Evolutionary conservation across 2,888 invertebrate species (phyloP).

Genomic region (Plutella xylostella): DNA sequence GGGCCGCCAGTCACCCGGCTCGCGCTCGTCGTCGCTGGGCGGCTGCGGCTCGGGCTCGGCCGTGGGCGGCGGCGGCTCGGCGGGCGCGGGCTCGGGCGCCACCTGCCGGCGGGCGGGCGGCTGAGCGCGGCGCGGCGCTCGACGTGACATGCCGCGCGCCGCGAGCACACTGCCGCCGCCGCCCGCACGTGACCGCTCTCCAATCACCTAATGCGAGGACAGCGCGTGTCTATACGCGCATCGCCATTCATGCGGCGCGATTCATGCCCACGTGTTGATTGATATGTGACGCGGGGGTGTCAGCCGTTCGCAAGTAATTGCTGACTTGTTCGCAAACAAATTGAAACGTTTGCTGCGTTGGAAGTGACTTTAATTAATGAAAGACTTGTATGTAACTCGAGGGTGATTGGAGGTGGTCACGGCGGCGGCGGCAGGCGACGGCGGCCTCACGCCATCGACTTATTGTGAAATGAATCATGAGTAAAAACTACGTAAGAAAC

Average conservation of each 20-base stretch:
- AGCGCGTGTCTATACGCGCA: slow-evolving; percentile 25
- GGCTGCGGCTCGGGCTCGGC: slow-evolving; percentile 48
- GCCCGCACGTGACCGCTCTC: slow-evolving; percentile 26
- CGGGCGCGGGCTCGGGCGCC: slow-evolving; percentile 49
- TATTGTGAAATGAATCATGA: no score
- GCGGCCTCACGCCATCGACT: no score
- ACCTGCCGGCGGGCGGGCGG: slow-evolving; percentile 54
- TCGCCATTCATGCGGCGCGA: slow-evolving; percentile 35
- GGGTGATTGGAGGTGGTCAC: no score
- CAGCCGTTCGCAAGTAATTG: neutral
- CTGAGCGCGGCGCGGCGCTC: slow-evolving; percentile 46
- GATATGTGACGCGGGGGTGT: slow-evolving; percentile 9
- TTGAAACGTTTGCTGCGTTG: no score
- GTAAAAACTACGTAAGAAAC: no score
- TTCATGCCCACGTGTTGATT: slow-evolving; percentile 30
- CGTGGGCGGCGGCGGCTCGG: slow-evolving; percentile 48
- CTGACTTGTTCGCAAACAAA: neutral
- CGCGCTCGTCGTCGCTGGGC: slow-evolving; percentile 63
- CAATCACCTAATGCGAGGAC: slow-evolving; percentile 40
- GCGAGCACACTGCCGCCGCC: slow-evolving; percentile 46
- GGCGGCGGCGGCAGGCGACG: no score
- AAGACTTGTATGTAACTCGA: no score
- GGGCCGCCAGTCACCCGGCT: slow-evolving; percentile 64
- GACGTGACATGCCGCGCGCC: slow-evolving; percentile 50
- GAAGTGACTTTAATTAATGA: no score